Conservation (phyloP, 1,140 invertebrate genomes). For the Zaprionus taronus region DNA sequence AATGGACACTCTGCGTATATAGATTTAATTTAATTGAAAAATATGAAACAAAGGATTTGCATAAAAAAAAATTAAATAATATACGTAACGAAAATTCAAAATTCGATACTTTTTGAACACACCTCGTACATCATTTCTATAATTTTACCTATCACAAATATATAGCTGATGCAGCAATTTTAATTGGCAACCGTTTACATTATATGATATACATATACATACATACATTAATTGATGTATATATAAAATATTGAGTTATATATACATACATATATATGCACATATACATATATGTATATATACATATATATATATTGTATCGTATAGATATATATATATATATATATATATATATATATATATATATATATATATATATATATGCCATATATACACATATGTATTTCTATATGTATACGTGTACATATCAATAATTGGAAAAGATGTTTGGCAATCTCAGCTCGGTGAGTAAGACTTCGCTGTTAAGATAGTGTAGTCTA, state of each 20-base stretch:
- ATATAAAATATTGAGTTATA: too few relatives aligned
- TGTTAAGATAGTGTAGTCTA: too few relatives aligned
- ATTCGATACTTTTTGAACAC: too few relatives aligned
- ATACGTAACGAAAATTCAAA: too few relatives aligned
- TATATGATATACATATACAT: slow-evolving; percentile 1
- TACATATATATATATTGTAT: background rate
- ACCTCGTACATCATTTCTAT: background rate
- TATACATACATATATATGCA: background rate
- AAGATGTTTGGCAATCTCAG: slow-evolving; percentile 47
- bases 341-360: background rate
- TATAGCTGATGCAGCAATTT: background rate
- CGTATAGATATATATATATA: background rate
- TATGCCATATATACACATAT: too few relatives aligned
- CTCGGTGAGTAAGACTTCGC: slow-evolving; percentile 34
- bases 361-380: too few relatives aligned
- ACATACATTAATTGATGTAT: background rate
- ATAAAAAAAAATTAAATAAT: too few relatives aligned
- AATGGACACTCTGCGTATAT: too few relatives aligned
- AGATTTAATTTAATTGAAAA: background rate
- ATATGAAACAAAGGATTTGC: too few relatives aligned
- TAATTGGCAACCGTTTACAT: background rate
- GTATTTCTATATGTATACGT: background rate
- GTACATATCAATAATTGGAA: background rate
- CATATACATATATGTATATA: background rate
- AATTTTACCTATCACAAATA: background rate